Conservation (phyloP, 2,113 vertebrate species). For the Verasper variegatus region DNA sequence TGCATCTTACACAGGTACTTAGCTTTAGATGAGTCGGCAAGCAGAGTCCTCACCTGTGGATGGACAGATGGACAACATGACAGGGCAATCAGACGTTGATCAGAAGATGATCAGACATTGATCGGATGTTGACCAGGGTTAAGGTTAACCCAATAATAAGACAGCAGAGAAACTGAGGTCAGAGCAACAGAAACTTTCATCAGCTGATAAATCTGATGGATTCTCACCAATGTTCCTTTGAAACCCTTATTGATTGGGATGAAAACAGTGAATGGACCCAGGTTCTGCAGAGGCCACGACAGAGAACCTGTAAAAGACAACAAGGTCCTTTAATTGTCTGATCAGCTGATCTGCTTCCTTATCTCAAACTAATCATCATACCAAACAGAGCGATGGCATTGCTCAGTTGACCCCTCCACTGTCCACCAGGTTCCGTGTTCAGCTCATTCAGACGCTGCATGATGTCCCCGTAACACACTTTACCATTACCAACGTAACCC, state of each 20-base stretch:
- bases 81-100: not conserved
- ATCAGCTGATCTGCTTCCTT: not conserved
- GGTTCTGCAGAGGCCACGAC: conserved; percentile 85
- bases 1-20: conserved; percentile 90
- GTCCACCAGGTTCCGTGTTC: conserved; percentile 83
- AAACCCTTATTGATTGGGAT: conserved; percentile 88
- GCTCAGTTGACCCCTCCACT: conserved; percentile 88
- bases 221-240: conserved; percentile 76
- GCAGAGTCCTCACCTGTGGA: conserved; percentile 82
- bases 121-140: not conserved
- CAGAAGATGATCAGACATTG: not conserved
- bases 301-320: conserved; percentile 80
- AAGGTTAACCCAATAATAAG: not conserved
- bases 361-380: conserved; percentile 52
- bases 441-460: conserved; percentile 87
- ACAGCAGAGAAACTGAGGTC: not conserved
- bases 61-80: not conserved
- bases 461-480: conserved; percentile 88
- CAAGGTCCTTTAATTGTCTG: not conserved
- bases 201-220: not conserved
- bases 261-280: conserved; percentile 92
- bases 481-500: conserved; percentile 87
- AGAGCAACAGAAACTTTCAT: not conserved
- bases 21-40: not conserved
- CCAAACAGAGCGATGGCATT: conserved; percentile 86